Evolutionary conservation across 2,797 vertebrate species (phyloP), one percentile per base, ranked within the genome.

Genomic region (Lagodon rhomboides): DNA sequence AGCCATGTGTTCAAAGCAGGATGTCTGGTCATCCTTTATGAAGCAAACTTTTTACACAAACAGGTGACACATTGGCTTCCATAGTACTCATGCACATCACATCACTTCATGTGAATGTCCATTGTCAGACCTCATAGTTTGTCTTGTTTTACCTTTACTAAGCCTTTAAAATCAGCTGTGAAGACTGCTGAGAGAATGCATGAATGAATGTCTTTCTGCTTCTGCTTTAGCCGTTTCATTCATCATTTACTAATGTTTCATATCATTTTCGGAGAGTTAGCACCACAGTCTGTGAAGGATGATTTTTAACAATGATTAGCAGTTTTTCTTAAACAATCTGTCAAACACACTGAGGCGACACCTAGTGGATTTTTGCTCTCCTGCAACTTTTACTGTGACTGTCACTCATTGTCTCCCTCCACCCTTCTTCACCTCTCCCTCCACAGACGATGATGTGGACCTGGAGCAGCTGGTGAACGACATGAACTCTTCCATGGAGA

Each of bases 401-500:
- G 30, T 72, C 61, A 51, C 34, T 76, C 55, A 67, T 25, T 46
- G 18, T 59, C 41, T 63, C 20, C 47, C 38, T 41, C 20, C 54
- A 2, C 49, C 59, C 3, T 7, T 44, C 54, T 41, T 67, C 60
- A n/a, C 55, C 60, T 63, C 49, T 22, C 51, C 20, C 22, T 38
- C 79, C 53, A 50, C 93, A 98, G 98, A 98, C 54, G 97, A 99
- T 6, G 97, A 98, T 3, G 96, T 98, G 87, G 98, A 99, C 91
- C 93, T 99, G 85, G 97, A 99, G 90, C 95, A 96, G 66, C 92
- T 99, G 94, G 96, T 99, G 82, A 99, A 97, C 3, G 97, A 99
- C 83, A 99, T 99, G 97, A 98, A 97, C 55, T 95, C 96, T 0
- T 98, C 98, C 0, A 94, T 97, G 92, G 98, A 99, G 87, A 97